phyloP scores from a whole-genome alignment of 2,888 invertebrate genomes.

The Trachelus tabidus region DNA sequence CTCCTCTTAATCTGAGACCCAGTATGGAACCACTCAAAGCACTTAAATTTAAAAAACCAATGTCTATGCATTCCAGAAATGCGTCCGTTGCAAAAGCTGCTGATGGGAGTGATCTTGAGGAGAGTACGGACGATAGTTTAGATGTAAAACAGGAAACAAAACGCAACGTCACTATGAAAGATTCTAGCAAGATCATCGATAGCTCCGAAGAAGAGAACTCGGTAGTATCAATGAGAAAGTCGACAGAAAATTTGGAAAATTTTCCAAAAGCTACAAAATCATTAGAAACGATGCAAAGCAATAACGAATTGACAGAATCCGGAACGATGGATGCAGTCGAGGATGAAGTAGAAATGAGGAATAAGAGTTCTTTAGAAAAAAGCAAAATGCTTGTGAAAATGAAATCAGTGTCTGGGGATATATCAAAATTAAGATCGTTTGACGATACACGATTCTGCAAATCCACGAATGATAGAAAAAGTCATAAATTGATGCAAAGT shows the following conservation, averaged over 20 bases:
- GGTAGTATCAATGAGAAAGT: background rate
- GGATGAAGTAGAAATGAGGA: background rate
- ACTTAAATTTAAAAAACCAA: constrained; percentile 37
- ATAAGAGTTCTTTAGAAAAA: background rate
- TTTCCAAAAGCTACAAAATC: background rate
- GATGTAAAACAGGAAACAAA: constrained; percentile 6
- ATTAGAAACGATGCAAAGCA: background rate
- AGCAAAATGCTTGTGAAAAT: background rate
- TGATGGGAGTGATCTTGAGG: constrained; percentile 2
- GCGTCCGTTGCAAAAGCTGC: constrained; percentile 7
- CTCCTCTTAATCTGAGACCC: constrained; percentile 48
- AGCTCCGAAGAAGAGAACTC: background rate
- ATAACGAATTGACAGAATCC: background rate
- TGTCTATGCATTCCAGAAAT: constrained; percentile 14
- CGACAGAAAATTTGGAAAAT: background rate
- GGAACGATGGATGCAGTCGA: background rate
- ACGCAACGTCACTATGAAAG: background rate
- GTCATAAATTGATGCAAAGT: background rate
- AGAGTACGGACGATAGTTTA: constrained; percentile 10
- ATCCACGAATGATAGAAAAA: background rate
- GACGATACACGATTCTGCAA: background rate
- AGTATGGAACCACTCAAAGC: constrained; percentile 56
- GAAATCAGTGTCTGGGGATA: background rate
- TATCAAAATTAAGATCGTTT: background rate
- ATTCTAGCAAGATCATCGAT: background rate